Conservation (phyloP, 1,140 invertebrate genomes). For the Pseudomyrmex pallidus region DNA sequence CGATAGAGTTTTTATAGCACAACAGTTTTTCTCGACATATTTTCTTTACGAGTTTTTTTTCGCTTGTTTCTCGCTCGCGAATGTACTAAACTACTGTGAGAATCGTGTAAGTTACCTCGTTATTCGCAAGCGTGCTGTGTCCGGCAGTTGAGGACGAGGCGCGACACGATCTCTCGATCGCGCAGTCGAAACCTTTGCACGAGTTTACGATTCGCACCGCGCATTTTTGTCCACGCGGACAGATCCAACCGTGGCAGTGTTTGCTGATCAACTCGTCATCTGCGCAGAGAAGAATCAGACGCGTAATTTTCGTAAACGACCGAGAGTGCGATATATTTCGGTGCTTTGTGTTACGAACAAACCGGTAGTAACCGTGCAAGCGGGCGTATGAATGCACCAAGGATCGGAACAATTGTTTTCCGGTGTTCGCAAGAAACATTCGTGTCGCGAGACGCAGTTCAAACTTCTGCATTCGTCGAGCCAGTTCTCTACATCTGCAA, state of each 20-base stretch:
- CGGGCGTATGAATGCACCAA: constrained; percentile 72
- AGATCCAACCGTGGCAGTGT: constrained; percentile 79
- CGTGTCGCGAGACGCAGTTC: constrained; percentile 75
- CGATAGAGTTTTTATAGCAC: too few relatives aligned
- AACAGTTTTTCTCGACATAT: too few relatives aligned
- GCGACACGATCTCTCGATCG: constrained; percentile 69
- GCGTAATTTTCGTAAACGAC: not conserved
- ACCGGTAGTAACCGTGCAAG: constrained; percentile 69
- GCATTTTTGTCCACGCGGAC: constrained; percentile 74
- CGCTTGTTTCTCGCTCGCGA: too few relatives aligned
- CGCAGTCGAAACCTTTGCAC: constrained; percentile 68
- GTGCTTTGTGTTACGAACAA: constrained; percentile 45
- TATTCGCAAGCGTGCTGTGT: not conserved
- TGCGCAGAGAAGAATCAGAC: not conserved
- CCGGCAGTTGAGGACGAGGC: constrained; percentile 6
- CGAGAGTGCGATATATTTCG: not conserved
- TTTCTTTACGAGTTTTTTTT: too few relatives aligned
- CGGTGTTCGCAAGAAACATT: constrained; percentile 77
- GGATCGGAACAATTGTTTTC: constrained; percentile 56
- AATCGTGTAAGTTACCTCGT: constrained; percentile 6
- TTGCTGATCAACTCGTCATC: constrained; percentile 53
- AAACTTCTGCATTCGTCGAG: constrained; percentile 71
- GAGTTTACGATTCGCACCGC: constrained; percentile 43
- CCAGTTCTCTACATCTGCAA: constrained; percentile 73
- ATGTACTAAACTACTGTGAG: too few relatives aligned